Conservation (phyloP, 1,140 invertebrate genomes). For the Ips typographus region DNA sequence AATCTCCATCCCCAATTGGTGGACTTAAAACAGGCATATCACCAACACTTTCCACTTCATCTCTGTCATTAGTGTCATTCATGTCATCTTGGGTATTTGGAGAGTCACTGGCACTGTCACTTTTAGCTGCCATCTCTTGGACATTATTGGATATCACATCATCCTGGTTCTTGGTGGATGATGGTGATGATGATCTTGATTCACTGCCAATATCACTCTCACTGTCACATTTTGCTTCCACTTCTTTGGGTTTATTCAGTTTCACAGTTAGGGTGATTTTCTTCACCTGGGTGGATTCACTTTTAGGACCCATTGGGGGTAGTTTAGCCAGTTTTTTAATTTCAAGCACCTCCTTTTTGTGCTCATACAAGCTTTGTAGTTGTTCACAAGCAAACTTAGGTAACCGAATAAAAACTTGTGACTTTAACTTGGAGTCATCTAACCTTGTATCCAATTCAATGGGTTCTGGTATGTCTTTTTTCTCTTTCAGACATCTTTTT, state of each 20-base stretch:
- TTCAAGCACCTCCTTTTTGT: constrained; percentile 36
- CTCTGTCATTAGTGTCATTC: constrained; percentile 32
- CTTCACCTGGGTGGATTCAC: not conserved
- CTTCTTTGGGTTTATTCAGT: constrained; percentile 12
- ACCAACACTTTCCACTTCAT: not conserved
- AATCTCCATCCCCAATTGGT: too few relatives aligned
- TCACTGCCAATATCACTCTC: not conserved
- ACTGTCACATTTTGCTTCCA: not conserved
- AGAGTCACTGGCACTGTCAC: constrained; percentile 5
- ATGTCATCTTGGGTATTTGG: constrained; percentile 30
- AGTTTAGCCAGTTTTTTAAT: constrained; percentile 35
- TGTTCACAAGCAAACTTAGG: constrained; percentile 37
- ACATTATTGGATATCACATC: too few relatives aligned
- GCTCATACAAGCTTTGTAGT: constrained; percentile 39
- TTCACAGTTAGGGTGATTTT: constrained; percentile 24
- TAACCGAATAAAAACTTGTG: constrained; percentile 35
- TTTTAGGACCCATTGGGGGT: not conserved
- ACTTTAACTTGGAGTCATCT: constrained; percentile 38
- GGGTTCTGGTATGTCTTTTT: not conserved
- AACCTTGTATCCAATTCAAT: not conserved
- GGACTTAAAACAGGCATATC: too few relatives aligned
- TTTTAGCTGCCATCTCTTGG: not conserved
- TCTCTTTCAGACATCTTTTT: not conserved
- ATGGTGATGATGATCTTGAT: not conserved
- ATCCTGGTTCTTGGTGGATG: not conserved